These are phyloP conservation scores for Pelecanus crispus DNA, from an alignment of 2,113 vertebrate species.

Conservation along the genomic window DNA sequence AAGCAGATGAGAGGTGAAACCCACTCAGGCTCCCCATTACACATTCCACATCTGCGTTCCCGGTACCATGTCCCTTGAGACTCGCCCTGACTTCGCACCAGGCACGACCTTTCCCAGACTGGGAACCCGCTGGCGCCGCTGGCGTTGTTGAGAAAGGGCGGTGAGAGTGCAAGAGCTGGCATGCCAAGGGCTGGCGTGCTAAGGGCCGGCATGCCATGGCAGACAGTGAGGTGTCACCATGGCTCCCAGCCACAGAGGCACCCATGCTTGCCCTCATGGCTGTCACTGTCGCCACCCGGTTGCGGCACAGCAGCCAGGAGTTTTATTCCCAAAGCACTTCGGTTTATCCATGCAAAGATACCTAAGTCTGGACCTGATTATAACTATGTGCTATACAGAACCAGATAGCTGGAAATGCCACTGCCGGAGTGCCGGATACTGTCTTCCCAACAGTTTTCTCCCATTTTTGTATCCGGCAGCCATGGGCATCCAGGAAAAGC, in stretches of 20 bases:
- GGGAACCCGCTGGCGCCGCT: rapidly evolving
- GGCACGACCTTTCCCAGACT: neutral
- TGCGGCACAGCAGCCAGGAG: neutral
- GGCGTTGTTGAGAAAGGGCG: rapidly evolving
- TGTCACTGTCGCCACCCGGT: rapidly evolving
- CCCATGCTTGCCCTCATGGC: rapidly evolving
- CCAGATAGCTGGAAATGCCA: neutral
- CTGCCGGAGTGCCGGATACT: rapidly evolving
- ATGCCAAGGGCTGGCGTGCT: neutral
- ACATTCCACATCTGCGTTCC: neutral
- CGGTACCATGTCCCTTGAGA: rapidly evolving
- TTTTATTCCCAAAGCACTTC: neutral
- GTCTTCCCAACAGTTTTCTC: rapidly evolving
- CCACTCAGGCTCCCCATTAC: rapidly evolving
- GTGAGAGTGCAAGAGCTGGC: neutral
- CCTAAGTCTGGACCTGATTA: rapidly evolving
- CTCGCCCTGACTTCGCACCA: rapidly evolving
- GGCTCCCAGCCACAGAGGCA: neutral
- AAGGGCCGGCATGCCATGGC: rapidly evolving
- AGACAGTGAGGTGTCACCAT: neutral
- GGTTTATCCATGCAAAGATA: neutral
- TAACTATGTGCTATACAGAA: rapidly evolving
- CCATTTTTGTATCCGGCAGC: rapidly evolving
- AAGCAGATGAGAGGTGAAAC: neutral
- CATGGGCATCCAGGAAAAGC: neutral